Evolutionary conservation across 2,888 invertebrate genomes (phyloP).

Genomic region (Mycalesis mineus): DNA sequence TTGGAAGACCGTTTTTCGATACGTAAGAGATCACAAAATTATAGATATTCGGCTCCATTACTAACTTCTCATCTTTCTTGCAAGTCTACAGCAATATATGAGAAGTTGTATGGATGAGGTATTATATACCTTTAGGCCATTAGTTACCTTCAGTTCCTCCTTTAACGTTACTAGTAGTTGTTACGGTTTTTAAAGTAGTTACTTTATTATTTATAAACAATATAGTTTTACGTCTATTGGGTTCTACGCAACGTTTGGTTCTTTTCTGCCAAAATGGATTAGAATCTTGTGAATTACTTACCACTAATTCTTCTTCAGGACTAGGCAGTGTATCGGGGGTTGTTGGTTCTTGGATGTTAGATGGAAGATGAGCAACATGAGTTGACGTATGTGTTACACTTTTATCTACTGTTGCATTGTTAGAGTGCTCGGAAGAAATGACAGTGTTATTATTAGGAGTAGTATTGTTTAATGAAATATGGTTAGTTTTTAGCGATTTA

Average conservation of each 20-base stretch:
- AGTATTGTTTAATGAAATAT: conserved; percentile 35
- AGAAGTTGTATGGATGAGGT: conserved; percentile 48
- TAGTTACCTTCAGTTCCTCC: conserved; percentile 38
- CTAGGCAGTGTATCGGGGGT: conserved; percentile 44
- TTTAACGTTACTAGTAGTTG: conserved; percentile 38
- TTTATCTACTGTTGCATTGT: conserved; percentile 17
- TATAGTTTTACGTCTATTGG: conserved; percentile 72
- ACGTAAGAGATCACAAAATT: conserved; percentile 54
- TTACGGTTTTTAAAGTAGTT: conserved; percentile 47
- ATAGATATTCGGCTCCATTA: conserved; percentile 48
- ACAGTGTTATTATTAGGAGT: conserved; percentile 46
- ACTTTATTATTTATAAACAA: conserved; percentile 73
- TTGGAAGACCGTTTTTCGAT: conserved; percentile 26
- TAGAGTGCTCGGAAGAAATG: conserved; percentile 12
- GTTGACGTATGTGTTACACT: conserved; percentile 40
- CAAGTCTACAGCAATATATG: conserved; percentile 61
- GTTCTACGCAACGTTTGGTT: conserved; percentile 62
- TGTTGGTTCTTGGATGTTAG: conserved; percentile 39
- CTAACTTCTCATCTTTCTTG: conserved; percentile 61
- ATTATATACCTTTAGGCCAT: conserved; percentile 37
- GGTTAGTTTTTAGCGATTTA: conserved; percentile 62
- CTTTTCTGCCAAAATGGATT: conserved; percentile 73
- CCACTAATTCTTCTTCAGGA: conserved; percentile 48
- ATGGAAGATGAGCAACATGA: conserved; percentile 39
- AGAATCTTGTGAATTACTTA: conserved; percentile 67